Conservation (phyloP, 2,113 vertebrate species). For the Vulpes lagopus region DNA sequence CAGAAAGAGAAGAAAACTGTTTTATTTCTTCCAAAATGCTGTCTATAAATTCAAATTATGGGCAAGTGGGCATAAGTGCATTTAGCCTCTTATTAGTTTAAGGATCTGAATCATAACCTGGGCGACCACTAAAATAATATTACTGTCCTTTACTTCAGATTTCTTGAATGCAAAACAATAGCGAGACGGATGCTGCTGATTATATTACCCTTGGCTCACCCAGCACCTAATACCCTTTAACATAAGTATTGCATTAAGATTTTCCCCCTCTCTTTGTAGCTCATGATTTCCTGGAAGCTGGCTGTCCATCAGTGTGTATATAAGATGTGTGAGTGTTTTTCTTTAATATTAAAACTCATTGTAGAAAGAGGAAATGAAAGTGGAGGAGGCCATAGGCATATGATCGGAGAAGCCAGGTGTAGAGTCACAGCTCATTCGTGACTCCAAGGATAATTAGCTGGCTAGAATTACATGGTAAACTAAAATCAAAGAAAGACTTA, state of each 20-base stretch:
- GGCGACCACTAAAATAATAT: conserved; percentile 18
- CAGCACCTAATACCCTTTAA: conserved; percentile 54
- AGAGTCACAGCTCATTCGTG: conserved; percentile 53
- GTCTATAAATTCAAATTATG: conserved; percentile 7
- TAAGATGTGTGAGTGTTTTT: conserved; percentile 61
- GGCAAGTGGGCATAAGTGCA: background rate
- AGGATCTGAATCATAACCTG: conserved; percentile 22
- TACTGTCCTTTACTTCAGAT: background rate
- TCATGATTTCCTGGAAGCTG: conserved; percentile 70
- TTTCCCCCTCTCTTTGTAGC: conserved; percentile 23
- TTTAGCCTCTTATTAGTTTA: conserved; percentile 41
- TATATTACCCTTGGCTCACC: conserved; percentile 44
- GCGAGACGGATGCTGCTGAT: conserved; percentile 41
- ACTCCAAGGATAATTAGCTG: conserved; percentile 68
- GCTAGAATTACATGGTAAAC: conserved; percentile 70
- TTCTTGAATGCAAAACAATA: conserved; percentile 47
- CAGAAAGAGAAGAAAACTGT: conserved; percentile 6
- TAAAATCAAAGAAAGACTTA: conserved; percentile 73
- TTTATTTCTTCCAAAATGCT: conserved; percentile 37
- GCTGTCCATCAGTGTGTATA: conserved; percentile 55
- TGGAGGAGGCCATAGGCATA: conserved; percentile 44
- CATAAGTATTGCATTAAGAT: conserved; percentile 65
- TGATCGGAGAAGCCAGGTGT: conserved; percentile 74
- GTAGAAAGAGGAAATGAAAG: conserved; percentile 72
- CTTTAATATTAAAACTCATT: conserved; percentile 72